Percentiles rank a stretch among this genome's conserved stretches.
Evolutionary conservation across 1,140 invertebrate genomes (phyloP).

Genomic region (Stegodyphus mimosarum): DNA sequence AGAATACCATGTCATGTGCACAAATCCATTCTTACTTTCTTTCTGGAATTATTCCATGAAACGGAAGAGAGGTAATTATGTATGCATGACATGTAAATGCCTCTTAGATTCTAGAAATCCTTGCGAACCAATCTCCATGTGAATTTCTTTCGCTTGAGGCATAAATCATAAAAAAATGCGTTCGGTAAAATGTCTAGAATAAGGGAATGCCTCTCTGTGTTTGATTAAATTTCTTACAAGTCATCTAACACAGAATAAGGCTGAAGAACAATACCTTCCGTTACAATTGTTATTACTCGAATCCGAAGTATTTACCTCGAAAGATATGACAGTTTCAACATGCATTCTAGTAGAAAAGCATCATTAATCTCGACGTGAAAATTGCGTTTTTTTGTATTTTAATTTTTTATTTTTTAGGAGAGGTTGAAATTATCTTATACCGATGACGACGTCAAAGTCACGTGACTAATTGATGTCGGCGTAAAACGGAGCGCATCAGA

Average conservation of each 20-base stretch:
- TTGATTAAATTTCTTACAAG: background rate
- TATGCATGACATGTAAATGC: background rate
- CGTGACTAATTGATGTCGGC: slow-evolving; percentile 32
- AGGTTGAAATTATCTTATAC: slow-evolving; percentile 36
- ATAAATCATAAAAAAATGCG: background rate
- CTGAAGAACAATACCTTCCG: background rate
- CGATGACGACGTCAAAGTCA: slow-evolving; percentile 11
- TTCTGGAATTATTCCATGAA: no score
- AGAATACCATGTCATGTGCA: no score
- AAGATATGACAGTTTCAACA: slow-evolving; percentile 2
- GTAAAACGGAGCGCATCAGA: slow-evolving; percentile 30
- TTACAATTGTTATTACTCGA: background rate
- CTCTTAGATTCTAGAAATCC: background rate
- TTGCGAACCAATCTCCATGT: background rate
- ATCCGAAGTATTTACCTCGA: slow-evolving; percentile 18
- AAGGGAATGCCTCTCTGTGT: background rate
- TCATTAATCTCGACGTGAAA: slow-evolving; percentile 25
- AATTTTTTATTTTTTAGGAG: slow-evolving; percentile 3
- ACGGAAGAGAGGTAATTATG: no score
- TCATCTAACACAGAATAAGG: background rate
- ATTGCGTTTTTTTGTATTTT: background rate
- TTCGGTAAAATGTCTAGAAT: background rate
- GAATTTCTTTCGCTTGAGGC: background rate
- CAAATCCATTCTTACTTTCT: no score
- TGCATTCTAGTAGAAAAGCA: background rate